These are phyloP conservation scores for Misgurnus anguillicaudatus DNA, from an alignment of 2,113 vertebrate genomes.

Conservation along the genomic window DNA sequence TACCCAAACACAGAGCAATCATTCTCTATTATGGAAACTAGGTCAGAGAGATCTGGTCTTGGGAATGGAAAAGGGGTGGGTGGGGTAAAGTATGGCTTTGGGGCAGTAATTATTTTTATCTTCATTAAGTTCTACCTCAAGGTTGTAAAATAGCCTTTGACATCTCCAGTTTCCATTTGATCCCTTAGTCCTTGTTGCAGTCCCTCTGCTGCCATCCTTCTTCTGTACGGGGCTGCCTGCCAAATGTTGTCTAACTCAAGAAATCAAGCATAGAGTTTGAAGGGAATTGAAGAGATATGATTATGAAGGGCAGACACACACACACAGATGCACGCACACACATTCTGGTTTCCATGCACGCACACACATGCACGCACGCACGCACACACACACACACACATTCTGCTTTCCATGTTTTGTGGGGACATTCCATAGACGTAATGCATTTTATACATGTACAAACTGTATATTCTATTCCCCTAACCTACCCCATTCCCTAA, in stretches of 20 bases:
- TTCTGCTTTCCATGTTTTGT: too few species aligned
- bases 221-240: not conserved
- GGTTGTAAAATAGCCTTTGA: slow-evolving; percentile 73
- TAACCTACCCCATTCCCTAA: too few species aligned
- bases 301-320: slow-evolving; percentile 47
- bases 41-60: slow-evolving; percentile 70
- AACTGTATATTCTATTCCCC: too few species aligned
- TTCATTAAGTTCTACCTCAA: slow-evolving; percentile 81
- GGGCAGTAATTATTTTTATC: slow-evolving; percentile 82
- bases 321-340: too few species aligned
- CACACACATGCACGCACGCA: too few species aligned
- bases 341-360: too few species aligned
- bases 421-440: too few species aligned
- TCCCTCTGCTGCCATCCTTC: slow-evolving; percentile 23
- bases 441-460: too few species aligned
- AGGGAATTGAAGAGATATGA: slow-evolving; percentile 46
- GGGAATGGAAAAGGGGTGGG: slow-evolving; percentile 58
- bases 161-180: slow-evolving; percentile 72
- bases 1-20: slow-evolving; percentile 69
- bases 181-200: not conserved
- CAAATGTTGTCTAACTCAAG: slow-evolving; percentile 14
- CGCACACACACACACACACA: too few species aligned
- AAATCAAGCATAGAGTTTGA: slow-evolving; percentile 9
- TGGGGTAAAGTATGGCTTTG: slow-evolving; percentile 12
- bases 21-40: slow-evolving; percentile 78